These are phyloP conservation scores for Tupiocoris notatus DNA, from an alignment of 2,888 invertebrate species.

Conservation along the genomic window DNA sequence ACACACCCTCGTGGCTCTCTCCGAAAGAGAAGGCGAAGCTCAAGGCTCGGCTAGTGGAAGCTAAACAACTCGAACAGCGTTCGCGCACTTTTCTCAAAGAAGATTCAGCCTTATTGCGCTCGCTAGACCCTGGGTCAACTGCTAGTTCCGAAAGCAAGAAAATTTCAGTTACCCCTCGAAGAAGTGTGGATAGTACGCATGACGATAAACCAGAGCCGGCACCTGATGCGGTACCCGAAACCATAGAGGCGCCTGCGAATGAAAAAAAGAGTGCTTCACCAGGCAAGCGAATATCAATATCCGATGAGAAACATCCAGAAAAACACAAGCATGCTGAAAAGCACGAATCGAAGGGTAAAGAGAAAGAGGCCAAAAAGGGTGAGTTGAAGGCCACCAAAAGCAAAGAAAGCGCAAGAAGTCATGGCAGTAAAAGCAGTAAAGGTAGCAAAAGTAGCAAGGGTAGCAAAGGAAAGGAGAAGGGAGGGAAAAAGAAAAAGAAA, in stretches of 20 bases:
- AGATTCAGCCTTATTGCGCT: not conserved
- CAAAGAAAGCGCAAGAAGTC: slow-evolving; percentile 10
- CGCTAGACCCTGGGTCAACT: not conserved
- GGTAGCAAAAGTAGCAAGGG: not conserved
- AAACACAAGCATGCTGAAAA: not conserved
- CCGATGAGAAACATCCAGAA: not conserved
- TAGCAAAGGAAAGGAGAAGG: not conserved
- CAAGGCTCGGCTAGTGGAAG: not conserved
- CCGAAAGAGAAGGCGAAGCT: slow-evolving; percentile 22
- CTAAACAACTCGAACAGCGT: not conserved
- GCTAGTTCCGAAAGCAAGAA: not conserved
- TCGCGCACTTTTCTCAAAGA: not conserved
- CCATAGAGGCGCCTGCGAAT: too few species aligned
- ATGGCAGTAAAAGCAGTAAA: not conserved
- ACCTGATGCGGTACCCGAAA: not conserved
- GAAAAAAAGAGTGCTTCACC: too few species aligned
- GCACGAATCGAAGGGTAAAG: not conserved
- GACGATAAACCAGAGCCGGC: not conserved
- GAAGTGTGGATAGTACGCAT: not conserved
- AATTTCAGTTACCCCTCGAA: not conserved
- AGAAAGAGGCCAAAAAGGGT: not conserved
- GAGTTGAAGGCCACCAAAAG: not conserved
- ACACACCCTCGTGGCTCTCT: slow-evolving; percentile 12
- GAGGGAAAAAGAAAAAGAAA: not conserved
- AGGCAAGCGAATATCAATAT: not conserved